Conservation (phyloP, 2,888 invertebrate genomes). For the Cotesia congregata region DNA sequence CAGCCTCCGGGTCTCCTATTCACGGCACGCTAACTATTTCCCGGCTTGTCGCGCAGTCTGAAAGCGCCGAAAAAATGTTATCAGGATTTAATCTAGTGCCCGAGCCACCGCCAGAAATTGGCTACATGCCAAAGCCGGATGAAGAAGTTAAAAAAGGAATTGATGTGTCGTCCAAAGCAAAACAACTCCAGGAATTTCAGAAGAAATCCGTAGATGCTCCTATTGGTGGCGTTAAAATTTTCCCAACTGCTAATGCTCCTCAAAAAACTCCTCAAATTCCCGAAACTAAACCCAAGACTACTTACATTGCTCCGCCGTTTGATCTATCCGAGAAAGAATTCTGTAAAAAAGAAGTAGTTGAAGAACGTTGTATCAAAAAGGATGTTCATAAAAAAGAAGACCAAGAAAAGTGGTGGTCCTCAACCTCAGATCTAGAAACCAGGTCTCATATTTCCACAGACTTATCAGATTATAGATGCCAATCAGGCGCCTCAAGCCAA, state of each 20-base stretch:
- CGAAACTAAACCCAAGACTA: conserved; percentile 47
- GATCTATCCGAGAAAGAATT: conserved; percentile 50
- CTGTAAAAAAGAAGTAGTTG: conserved; percentile 51
- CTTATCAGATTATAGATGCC: conserved; percentile 62
- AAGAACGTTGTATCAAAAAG: conserved; percentile 56
- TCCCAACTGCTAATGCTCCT: conserved; percentile 64
- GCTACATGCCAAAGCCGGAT: conserved; percentile 74
- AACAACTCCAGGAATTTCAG: conserved; percentile 75
- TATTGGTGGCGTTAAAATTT: conserved; percentile 74
- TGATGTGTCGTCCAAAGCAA: conserved; percentile 75
- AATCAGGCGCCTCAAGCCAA: conserved; percentile 58
- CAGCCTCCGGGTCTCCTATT: conserved; percentile 62
- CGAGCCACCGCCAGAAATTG: conserved; percentile 81
- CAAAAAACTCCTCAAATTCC: conserved; percentile 2
- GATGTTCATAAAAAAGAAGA: conserved; percentile 50
- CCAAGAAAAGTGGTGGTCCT: conserved; percentile 56
- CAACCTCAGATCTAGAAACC: conserved; percentile 60
- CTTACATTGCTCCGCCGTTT: conserved; percentile 63
- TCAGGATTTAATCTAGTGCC: conserved; percentile 75
- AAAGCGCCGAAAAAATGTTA: conserved; percentile 64
- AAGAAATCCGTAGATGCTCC: conserved; percentile 73
- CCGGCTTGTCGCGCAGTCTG: conserved; percentile 61
- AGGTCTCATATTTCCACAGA: conserved; percentile 64
- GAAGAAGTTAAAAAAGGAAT: conserved; percentile 70
- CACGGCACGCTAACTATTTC: conserved; percentile 63